Base-by-base conservation (phyloP, 2,888 invertebrate genomes). In the Cyclophora punctaria region DNA sequence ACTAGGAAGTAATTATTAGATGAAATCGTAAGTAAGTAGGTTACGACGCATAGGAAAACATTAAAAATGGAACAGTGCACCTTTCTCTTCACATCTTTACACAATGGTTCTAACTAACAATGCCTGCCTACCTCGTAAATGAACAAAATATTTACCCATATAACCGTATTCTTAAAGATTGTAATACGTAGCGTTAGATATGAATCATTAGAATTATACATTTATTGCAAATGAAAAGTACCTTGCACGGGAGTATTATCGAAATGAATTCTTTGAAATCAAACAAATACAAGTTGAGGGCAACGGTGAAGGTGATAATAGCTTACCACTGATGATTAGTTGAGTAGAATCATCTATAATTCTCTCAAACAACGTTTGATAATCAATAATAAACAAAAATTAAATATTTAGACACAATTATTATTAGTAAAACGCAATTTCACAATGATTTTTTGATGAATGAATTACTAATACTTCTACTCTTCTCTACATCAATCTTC, bases 61-160 rank as follows among this genome's bases (percentile, higher is more conserved):
- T 57, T 55, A 60, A 50, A 20, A 49, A 41, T 46, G 47, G 47
- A 58, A 68, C 63, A 71, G 62, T 64, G 62, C 60, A 65, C 75
- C 80, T 80, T 80, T 80, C 80, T 80, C 78, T 78, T 79, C 70
- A 66, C 56, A 58, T 55, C 55, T 58, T 55, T 57, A 48, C 57
- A 48, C 50, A 59, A 48, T 45, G 48, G 45, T 43, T 48, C 34
- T 48, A 50, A n/a, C 7, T 7, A 43, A 20, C 20, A 20, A 20
- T 20, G 20, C 20, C 20, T 20, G 20, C 20, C 42, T 20, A 43
- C 42, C 20, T 43, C 4, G 7, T 5, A 4, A 2, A 43, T 7
- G 20, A 43, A 49, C 20, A 20, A 43, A 20, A 20, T 20, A 20
- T 20, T 20, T 20, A 20, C 20, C 20, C 20, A 20, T 20, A 20